Percentiles rank a stretch among this genome's conserved stretches.
These are phyloP conservation scores for Nothobranchius kuhntae DNA, from an alignment of 2,113 vertebrate genomes.

Conservation along the genomic window DNA sequence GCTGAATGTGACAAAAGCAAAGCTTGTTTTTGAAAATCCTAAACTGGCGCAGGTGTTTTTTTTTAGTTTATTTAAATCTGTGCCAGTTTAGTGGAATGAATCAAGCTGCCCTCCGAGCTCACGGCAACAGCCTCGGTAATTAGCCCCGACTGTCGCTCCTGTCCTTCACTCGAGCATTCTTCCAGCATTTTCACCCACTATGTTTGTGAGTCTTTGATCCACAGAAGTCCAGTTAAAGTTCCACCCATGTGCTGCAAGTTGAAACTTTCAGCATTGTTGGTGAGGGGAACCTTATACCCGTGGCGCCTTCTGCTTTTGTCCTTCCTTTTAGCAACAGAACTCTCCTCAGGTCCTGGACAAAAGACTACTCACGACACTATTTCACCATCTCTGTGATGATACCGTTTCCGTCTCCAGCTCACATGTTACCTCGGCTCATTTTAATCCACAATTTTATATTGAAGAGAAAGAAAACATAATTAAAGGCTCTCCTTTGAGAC, in stretches of 20 bases:
- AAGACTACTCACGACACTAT: constrained; percentile 79
- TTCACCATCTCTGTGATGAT: constrained; percentile 78
- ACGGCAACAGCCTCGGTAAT: constrained; percentile 61
- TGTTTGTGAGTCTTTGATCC: constrained; percentile 79
- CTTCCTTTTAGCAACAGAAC: constrained; percentile 78
- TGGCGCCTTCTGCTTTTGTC: constrained; percentile 81
- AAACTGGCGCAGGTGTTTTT: constrained; percentile 12
- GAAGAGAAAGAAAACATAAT: constrained; percentile 33
- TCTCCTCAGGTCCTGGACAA: constrained; percentile 76
- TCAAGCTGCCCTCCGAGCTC: constrained; percentile 58
- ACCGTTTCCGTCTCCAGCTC: constrained; percentile 64
- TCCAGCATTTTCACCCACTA: constrained; percentile 80
- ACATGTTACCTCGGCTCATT: constrained; percentile 59
- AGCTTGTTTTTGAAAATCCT: constrained; percentile 24
- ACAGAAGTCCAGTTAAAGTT: constrained; percentile 80
- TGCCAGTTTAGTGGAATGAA: constrained; percentile 28
- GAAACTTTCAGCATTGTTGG: constrained; percentile 81
- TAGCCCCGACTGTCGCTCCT: constrained; percentile 66
- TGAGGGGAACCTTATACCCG: constrained; percentile 81
- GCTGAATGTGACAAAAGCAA: constrained; percentile 8
- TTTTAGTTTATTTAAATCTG: constrained; percentile 9
- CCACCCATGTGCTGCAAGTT: constrained; percentile 81
- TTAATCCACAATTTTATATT: constrained; percentile 60
- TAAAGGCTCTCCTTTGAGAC: constrained; percentile 41
- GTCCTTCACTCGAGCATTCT: constrained; percentile 76